Evolutionary conservation across 2,888 invertebrate genomes (phyloP).

Genomic region (Aproaerema taeniolella): DNA sequence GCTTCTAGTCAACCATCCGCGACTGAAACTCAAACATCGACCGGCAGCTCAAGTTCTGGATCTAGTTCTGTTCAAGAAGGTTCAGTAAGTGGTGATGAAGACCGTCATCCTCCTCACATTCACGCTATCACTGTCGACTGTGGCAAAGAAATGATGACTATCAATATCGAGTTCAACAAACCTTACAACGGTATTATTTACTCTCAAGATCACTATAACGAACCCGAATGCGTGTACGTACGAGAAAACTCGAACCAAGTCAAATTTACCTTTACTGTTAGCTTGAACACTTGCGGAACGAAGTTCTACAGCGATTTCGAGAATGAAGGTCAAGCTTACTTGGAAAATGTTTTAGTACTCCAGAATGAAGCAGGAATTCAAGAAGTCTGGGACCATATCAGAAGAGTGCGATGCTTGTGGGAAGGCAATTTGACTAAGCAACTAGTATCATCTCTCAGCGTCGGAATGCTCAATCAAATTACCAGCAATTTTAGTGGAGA

Average conservation of each 20-base stretch:
- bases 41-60: not conserved
- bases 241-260: constrained; percentile 82
- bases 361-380: constrained; percentile 88
- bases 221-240: constrained; percentile 85
- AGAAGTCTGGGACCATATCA: constrained; percentile 88
- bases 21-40: constrained; percentile 7
- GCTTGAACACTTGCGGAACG: constrained; percentile 85
- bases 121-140: constrained; percentile 86
- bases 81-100: constrained; percentile 68
- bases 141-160: constrained; percentile 89
- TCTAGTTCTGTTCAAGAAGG: constrained; percentile 24
- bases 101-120: constrained; percentile 85
- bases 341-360: constrained; percentile 86
- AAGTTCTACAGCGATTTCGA: constrained; percentile 87
- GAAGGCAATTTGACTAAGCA: constrained; percentile 88
- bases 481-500: constrained; percentile 91
- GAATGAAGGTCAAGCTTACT: constrained; percentile 85
- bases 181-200: constrained; percentile 88
- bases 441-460: constrained; percentile 83
- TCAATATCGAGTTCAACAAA: constrained; percentile 86
- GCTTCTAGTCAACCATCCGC: constrained; percentile 14
- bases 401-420: constrained; percentile 88
- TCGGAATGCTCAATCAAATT: constrained; percentile 88
- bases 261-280: constrained; percentile 85
- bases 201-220: constrained; percentile 84